phyloP scores from a whole-genome alignment of 2,888 invertebrate species.

The Metopia argyrocephala region DNA sequence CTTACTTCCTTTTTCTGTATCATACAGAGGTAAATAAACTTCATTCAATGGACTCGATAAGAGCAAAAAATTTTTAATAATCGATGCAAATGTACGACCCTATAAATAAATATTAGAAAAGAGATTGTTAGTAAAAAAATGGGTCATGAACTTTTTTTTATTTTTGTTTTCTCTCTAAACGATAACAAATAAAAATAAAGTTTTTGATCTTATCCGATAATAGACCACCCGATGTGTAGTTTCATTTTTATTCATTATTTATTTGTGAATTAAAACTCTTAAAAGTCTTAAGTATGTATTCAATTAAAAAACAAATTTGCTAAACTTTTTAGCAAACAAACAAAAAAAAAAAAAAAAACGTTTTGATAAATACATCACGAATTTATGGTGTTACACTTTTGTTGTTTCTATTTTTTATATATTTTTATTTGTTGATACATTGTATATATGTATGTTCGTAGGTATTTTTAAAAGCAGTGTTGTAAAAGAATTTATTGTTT shows the following conservation, averaged over 20 bases:
- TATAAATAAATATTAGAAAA: constrained; percentile 76
- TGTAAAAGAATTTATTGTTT: too few relatives aligned
- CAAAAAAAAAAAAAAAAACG: constrained; percentile 4
- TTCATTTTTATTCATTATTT: neutral
- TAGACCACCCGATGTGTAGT: constrained; percentile 21
- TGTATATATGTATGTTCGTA: too few relatives aligned
- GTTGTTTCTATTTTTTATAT: constrained; percentile 11
- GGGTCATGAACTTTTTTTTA: neutral
- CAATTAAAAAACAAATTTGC: neutral
- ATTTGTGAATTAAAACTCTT: neutral
- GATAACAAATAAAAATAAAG: neutral
- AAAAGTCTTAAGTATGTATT: neutral
- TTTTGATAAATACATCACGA: constrained; percentile 60
- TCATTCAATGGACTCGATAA: constrained; percentile 83
- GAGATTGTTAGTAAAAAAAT: constrained; percentile 11
- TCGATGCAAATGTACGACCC: constrained; percentile 88
- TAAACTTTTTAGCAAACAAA: constrained; percentile 4
- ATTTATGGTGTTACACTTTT: constrained; percentile 26
- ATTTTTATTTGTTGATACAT: neutral
- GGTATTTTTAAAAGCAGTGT: too few relatives aligned
- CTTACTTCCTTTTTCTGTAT: constrained; percentile 83
- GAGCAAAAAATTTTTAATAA: constrained; percentile 85
- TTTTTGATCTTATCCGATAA: neutral
- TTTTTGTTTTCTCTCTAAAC: neutral
- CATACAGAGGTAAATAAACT: constrained; percentile 85